A percentile compares a stretch with the other conserved stretches of the same genome.
Evolutionary conservation across 2,797 vertebrate species (phyloP).

Genomic region (Ctenopoma kingsleyae): DNA sequence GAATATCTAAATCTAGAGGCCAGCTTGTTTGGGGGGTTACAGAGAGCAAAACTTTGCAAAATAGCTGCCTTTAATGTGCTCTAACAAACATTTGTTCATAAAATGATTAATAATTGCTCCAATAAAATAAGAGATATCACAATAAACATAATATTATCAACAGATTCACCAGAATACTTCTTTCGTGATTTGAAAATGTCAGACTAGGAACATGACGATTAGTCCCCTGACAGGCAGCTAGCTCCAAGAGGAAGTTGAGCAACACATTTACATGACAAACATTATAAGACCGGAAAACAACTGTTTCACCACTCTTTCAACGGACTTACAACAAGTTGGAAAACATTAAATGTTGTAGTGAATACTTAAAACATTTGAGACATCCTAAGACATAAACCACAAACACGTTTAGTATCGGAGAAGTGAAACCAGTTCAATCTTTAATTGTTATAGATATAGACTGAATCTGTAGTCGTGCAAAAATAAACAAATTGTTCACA

Average conservation of each 20-base stretch:
- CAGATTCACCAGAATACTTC: not conserved
- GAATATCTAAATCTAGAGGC: not conserved
- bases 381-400: not conserved
- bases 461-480: not conserved
- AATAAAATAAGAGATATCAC: not conserved
- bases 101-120: not conserved
- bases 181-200: conserved; percentile 25
- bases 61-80: not conserved
- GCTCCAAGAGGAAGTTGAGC: conserved; percentile 76
- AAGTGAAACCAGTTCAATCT: not conserved
- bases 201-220: conserved; percentile 9
- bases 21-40: not conserved
- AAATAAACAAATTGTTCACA: not conserved
- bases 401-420: not conserved
- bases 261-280: conserved; percentile 64
- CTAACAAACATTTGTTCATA: not conserved
- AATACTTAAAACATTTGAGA: not conserved
- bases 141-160: not conserved
- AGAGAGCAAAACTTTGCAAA: not conserved
- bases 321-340: conserved; percentile 30
- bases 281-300: conserved; percentile 71
- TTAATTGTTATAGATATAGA: not conserved
- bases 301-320: conserved; percentile 68
- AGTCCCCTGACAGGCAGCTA: conserved; percentile 30
- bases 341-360: not conserved